phyloP scores from a whole-genome alignment of 2,888 invertebrate species.

The Neoaliturus tenellus region DNA sequence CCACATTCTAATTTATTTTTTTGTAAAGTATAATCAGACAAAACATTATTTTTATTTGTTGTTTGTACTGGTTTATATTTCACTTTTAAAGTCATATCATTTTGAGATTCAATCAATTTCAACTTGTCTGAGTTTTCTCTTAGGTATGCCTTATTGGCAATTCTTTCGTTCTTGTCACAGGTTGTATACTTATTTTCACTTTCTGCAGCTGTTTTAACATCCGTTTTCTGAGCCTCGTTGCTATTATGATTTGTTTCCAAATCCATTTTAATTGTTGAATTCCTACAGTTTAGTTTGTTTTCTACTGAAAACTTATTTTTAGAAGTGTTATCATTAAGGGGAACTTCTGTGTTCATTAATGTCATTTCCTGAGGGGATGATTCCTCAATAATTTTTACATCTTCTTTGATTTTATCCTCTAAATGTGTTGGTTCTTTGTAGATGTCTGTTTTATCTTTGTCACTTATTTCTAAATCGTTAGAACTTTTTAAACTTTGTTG shows the following conservation, averaged over 20 bases:
- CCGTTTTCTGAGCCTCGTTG: neutral
- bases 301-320: neutral
- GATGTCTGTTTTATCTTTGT: neutral
- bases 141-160: neutral
- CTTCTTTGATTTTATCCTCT: neutral
- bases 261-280: neutral
- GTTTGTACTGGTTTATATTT: neutral
- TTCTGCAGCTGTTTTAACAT: neutral
- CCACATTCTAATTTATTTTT: too few species aligned
- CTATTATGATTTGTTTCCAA: neutral
- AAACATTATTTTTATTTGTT: too few species aligned
- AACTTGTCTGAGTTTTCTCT: neutral
- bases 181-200: neutral
- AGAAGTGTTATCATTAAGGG: neutral
- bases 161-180: neutral
- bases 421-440: neutral
- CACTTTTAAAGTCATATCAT: neutral
- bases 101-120: neutral
- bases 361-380: neutral
- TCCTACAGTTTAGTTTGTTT: neutral
- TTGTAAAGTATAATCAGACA: too few species aligned
- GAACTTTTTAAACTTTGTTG: neutral
- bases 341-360: neutral
- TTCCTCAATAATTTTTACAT: neutral
- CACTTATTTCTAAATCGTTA: neutral